Conservation (phyloP, 2,113 vertebrate genomes). For the Heloderma charlesbogerti region DNA sequence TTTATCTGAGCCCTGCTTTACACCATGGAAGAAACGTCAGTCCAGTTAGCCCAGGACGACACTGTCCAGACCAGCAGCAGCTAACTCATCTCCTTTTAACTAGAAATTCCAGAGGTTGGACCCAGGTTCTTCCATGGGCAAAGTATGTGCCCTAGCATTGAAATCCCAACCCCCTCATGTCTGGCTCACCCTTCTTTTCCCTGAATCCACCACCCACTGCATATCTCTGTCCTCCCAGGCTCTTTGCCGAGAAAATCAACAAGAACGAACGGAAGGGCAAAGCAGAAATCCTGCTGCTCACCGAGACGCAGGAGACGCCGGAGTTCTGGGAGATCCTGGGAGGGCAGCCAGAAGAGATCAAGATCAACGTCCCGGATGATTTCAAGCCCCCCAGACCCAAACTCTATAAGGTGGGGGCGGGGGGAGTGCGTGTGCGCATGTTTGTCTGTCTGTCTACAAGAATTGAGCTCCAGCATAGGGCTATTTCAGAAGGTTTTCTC, state of each 20-base stretch:
- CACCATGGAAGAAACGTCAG: too few species aligned
- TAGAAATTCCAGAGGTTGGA: too few species aligned
- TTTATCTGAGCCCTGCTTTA: too few species aligned
- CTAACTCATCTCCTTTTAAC: too few species aligned
- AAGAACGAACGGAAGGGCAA: constrained; percentile 97
- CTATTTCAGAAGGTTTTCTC: too few species aligned
- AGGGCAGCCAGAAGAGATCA: constrained; percentile 92
- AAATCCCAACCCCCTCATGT: not conserved
- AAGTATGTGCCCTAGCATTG: not conserved
- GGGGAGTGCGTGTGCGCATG: too few species aligned
- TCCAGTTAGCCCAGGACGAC: too few species aligned
- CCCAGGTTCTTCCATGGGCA: too few species aligned
- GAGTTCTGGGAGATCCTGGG: constrained; percentile 92
- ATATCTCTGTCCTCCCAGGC: constrained; percentile 68
- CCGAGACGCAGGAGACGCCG: constrained; percentile 88
- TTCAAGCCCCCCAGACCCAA: constrained; percentile 91
- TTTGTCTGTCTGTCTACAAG: too few species aligned
- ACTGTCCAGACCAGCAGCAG: too few species aligned
- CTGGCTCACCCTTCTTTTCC: not conserved
- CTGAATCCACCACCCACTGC: too few species aligned
- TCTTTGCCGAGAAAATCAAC: constrained; percentile 98
- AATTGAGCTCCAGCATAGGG: not conserved
- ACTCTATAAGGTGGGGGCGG: constrained; percentile 89
- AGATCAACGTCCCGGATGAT: constrained; percentile 88
- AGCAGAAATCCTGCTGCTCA: constrained; percentile 86